Evolutionary conservation across 2,113 vertebrate genomes (phyloP), one percentile per base, ranked within the genome.

Genomic region (Apeltes quadracus): DNA sequence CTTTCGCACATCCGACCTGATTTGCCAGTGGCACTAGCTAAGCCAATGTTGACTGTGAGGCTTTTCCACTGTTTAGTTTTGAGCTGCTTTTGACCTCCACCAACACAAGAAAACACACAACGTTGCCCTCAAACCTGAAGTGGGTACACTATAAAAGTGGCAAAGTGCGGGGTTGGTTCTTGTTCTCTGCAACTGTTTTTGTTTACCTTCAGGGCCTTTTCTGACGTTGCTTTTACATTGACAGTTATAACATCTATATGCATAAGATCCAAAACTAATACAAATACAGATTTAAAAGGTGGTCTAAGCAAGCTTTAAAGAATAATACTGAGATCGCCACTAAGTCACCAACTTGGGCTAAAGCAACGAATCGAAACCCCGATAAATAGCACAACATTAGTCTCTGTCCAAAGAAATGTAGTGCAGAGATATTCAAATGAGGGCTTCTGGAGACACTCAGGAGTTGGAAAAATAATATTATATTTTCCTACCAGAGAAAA

Each of bases 11-110:
- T 84, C 82, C 74, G 63, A 80, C 79, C 65, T 38, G 46, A 87
- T 87, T 83, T 79, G 78, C 79, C 81, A 84, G 81, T 76, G 64
- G 87, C 78, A 80, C 79, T 77, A 44, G 82, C 78, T 84, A 83
- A 92, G 89, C 87, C 85, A 89, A 89, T 93, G 89, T 94, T 93
- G 87, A 93, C 91, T 85, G 83, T 92, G 66, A 59, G 84, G 90
- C 88, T 93, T 92, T 90, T 88, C 75, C 68, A 85, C 84, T 84
- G 86, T 88, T 87, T 83, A 82, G 86, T 88, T 88, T 81, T 83
- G 65, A 85, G 77, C 71, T n/a, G 76, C 70, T 78, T 78, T 90
- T 90, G 88, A 85, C 69, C 29, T 66, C 34, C 68, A 87, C 83
- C 90, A 90, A 77, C 75, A 73, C 59, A 76, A 61, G 61, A 79